Conservation (phyloP, 2,888 invertebrate species). For the Maniola hyperantus region DNA sequence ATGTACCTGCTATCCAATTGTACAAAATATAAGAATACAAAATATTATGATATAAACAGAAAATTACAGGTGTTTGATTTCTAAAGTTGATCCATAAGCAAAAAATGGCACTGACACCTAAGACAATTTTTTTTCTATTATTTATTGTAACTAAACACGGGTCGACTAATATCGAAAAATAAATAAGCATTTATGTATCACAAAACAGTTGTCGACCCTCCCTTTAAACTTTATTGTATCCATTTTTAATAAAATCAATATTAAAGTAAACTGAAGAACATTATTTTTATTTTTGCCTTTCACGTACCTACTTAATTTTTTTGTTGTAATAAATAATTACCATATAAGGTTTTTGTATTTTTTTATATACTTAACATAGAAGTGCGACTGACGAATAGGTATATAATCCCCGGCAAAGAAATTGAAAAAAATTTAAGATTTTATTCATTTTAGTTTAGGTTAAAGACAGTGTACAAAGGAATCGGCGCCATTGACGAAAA, state of each 20-base stretch:
- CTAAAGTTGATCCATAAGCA: neutral
- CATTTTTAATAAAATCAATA: conserved; percentile 46
- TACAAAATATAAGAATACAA: neutral
- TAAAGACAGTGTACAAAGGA: too few relatives aligned
- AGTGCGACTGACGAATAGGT: too few relatives aligned
- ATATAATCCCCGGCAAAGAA: too few relatives aligned
- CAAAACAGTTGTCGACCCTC: conserved; percentile 42
- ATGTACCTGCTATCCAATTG: neutral
- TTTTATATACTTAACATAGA: too few relatives aligned
- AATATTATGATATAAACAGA: neutral
- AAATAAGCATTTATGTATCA: neutral
- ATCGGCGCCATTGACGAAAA: too few relatives aligned
- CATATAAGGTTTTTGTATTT: too few relatives aligned
- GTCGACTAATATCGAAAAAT: neutral
- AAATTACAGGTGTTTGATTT: neutral
- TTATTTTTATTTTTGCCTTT: conserved; percentile 14
- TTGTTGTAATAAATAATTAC: neutral
- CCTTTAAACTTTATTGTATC: conserved; percentile 36
- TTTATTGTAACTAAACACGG: neutral
- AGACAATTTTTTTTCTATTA: neutral
- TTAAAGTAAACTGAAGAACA: conserved; percentile 25
- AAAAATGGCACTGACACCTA: neutral
- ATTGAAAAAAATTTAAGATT: too few relatives aligned
- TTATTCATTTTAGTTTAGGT: too few relatives aligned
- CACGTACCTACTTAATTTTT: neutral